Percentiles rank a stretch among this genome's conserved stretches.
Conservation (phyloP, 23 tunicate genomes). For the Diplosoma virens region DNA sequence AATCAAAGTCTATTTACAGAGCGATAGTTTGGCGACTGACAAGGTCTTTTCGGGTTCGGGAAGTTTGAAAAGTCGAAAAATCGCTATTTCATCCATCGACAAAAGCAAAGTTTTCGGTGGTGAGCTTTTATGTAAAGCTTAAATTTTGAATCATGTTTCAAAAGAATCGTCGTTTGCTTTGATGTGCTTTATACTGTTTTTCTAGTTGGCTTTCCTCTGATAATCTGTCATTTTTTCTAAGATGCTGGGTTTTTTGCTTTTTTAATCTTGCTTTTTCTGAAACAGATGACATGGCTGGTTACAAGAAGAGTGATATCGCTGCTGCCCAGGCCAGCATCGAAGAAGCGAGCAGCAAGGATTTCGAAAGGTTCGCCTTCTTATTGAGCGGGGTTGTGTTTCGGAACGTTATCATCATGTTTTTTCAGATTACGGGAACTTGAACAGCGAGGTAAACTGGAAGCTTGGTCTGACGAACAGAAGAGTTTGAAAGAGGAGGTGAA, state of each 20-base stretch:
- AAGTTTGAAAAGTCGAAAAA: slow-evolving; percentile 77
- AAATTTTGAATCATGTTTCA: background rate
- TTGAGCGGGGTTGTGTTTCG: too few species aligned
- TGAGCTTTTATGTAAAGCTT: background rate
- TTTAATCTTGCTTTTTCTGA: background rate
- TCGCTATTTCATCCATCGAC: slow-evolving; percentile 70
- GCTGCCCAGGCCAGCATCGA: slow-evolving; percentile 28
- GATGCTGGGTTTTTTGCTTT: too few species aligned
- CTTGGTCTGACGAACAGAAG: slow-evolving; percentile 73
- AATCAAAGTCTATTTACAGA: slow-evolving; percentile 2
- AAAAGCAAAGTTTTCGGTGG: slow-evolving; percentile 56
- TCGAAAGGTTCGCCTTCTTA: slow-evolving; percentile 23
- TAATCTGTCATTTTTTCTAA: too few species aligned
- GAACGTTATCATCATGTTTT: too few species aligned
- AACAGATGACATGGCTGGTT: slow-evolving; percentile 24
- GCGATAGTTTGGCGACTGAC: slow-evolving; percentile 36
- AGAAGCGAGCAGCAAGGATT: slow-evolving; percentile 18
- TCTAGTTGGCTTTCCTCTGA: too few species aligned
- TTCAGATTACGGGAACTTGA: slow-evolving; percentile 37
- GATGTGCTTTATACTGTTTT: too few species aligned
- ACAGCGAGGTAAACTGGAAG: slow-evolving; percentile 58
- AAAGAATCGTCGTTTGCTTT: too few species aligned
- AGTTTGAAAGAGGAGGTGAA: slow-evolving; percentile 77
- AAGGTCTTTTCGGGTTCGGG: slow-evolving; percentile 69
- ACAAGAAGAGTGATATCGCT: slow-evolving; percentile 55